Percentiles rank a stretch among this genome's conserved stretches.
Conservation (phyloP, 2,888 invertebrate species). For the Silvanus unidentatus region DNA sequence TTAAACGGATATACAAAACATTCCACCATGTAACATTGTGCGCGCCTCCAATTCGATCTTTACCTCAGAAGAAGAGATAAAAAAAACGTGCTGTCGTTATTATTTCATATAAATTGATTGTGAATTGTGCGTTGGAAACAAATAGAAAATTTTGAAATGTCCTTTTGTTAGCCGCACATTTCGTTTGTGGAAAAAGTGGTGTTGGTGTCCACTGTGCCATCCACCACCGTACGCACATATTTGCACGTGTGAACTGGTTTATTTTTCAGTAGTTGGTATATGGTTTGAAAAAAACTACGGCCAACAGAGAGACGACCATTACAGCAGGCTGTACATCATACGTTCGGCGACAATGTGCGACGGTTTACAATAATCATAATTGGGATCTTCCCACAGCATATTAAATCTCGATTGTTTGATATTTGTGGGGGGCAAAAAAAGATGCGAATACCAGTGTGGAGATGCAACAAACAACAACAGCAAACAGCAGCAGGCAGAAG, state of each 20-base stretch:
- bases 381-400: slow-evolving; percentile 18
- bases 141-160: too few relatives aligned
- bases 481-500: too few relatives aligned
- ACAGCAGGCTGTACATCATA: slow-evolving; percentile 8
- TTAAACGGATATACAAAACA: slow-evolving; percentile 17
- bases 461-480: too few relatives aligned
- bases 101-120: slow-evolving; percentile 20
- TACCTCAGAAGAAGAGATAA: too few relatives aligned
- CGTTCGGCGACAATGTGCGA: slow-evolving; percentile 8
- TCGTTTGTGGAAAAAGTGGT: too few relatives aligned
- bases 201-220: too few relatives aligned
- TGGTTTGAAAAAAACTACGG: slow-evolving; percentile 2
- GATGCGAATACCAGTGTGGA: too few relatives aligned
- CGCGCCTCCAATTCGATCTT: too few relatives aligned
- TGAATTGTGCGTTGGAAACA: slow-evolving; percentile 13
- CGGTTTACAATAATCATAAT: slow-evolving; percentile 10
- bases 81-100: too few relatives aligned
- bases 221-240: slow-evolving; percentile 7
- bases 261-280: slow-evolving; percentile 5
- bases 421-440: too few relatives aligned
- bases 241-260: slow-evolving; percentile 16
- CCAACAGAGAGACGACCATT: not conserved
- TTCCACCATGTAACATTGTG: slow-evolving; percentile 12
- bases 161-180: too few relatives aligned
- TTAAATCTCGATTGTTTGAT: slow-evolving; percentile 1